These are phyloP conservation scores for Harpalus rubripes DNA, from an alignment of 2,888 invertebrate genomes.

Conservation along the genomic window DNA sequence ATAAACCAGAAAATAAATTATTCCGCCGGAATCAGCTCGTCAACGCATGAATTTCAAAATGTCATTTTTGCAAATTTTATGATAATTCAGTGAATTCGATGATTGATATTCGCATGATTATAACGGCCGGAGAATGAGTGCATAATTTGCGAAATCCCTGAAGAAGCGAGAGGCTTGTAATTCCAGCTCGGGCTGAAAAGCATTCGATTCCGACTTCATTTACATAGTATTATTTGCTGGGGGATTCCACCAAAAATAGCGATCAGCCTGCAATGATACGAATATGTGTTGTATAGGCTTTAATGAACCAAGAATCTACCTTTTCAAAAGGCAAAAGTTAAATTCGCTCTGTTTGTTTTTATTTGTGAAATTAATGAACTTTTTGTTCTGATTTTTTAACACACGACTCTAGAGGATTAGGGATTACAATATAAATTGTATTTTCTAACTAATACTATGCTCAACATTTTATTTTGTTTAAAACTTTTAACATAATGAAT, in stretches of 20 bases:
- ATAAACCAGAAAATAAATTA: slow-evolving; percentile 30
- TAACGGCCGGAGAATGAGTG: slow-evolving; percentile 51
- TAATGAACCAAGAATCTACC: slow-evolving; percentile 38
- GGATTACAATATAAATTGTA: slow-evolving; percentile 7
- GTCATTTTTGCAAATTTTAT: slow-evolving; percentile 55
- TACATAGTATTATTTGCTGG: slow-evolving; percentile 52
- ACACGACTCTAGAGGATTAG: neutral
- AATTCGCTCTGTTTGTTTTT: slow-evolving; percentile 10
- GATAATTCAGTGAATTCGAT: slow-evolving; percentile 53
- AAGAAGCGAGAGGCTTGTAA: slow-evolving; percentile 35
- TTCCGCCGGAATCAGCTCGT: slow-evolving; percentile 16
- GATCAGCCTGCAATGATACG: slow-evolving; percentile 8
- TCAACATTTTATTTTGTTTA: no score
- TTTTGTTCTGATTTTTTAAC: slow-evolving; percentile 17
- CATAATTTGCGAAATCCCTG: slow-evolving; percentile 51
- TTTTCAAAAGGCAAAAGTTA: slow-evolving; percentile 17
- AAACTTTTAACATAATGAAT: no score
- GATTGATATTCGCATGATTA: slow-evolving; percentile 58
- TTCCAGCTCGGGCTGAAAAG: slow-evolving; percentile 46
- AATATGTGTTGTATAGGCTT: slow-evolving; percentile 42
- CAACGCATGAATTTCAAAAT: slow-evolving; percentile 27
- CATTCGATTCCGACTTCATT: slow-evolving; percentile 58
- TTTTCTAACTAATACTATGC: no score
- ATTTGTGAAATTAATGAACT: slow-evolving; percentile 28
- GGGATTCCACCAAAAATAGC: slow-evolving; percentile 44